phyloP scores from a whole-genome alignment of 1,140 invertebrate genomes.

The Condylostylus longicornis region DNA sequence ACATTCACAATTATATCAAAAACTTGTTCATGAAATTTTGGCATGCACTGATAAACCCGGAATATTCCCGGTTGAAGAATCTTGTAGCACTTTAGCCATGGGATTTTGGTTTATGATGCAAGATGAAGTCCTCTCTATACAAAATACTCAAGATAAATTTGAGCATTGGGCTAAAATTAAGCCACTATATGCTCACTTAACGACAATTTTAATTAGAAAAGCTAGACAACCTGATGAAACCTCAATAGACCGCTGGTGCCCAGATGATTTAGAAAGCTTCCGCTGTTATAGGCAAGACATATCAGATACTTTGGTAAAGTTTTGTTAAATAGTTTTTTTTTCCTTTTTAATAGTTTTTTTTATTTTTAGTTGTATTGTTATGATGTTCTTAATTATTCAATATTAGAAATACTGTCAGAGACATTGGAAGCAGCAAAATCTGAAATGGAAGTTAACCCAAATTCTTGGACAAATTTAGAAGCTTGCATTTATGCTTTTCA shows the following conservation, averaged over 20 bases:
- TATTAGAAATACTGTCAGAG: conserved; percentile 47
- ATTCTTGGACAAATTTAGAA: conserved; percentile 39
- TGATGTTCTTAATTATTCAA: conserved; percentile 52
- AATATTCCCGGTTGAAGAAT: conserved; percentile 71
- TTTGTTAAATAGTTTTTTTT: background rate
- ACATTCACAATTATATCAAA: conserved; percentile 28
- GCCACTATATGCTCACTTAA: conserved; percentile 28
- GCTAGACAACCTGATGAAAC: conserved; percentile 28
- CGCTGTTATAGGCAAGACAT: conserved; percentile 84
- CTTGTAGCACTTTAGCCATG: conserved; percentile 65
- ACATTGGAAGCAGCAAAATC: conserved; percentile 39
- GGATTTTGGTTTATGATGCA: conserved; percentile 85
- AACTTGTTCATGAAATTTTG: conserved; percentile 40
- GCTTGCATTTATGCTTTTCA: conserved; percentile 67
- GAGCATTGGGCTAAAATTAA: conserved; percentile 28
- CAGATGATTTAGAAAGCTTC: conserved; percentile 71
- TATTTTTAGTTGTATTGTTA: conserved; percentile 61
- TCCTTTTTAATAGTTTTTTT: background rate
- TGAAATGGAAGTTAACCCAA: conserved; percentile 31
- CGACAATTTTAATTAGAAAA: conserved; percentile 25
- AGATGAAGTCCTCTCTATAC: conserved; percentile 30
- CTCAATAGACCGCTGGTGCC: conserved; percentile 26
- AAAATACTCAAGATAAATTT: conserved; percentile 17
- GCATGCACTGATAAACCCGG: conserved; percentile 64
- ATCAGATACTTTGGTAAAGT: conserved; percentile 63